Evolutionary conservation across 2,888 invertebrate species (phyloP).

Genomic region (Campoletis raptor): DNA sequence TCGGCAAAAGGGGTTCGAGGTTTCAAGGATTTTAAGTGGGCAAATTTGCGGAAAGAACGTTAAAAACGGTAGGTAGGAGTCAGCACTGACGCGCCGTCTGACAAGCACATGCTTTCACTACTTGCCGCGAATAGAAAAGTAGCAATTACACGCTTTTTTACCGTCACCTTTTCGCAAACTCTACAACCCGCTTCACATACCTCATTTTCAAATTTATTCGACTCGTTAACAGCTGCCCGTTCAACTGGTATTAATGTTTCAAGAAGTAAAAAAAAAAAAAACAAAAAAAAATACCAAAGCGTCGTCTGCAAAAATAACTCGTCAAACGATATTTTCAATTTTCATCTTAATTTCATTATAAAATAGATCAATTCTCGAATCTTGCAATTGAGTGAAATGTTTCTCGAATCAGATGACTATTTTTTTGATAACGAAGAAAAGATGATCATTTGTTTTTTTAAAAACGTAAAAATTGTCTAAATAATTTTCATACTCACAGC

Average conservation of each 20-base stretch:
- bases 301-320: background rate
- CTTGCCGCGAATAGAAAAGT: conserved; percentile 39
- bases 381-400: too few species aligned
- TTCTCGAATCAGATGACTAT: too few species aligned
- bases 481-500: background rate
- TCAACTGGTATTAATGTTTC: background rate
- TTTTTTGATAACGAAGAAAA: too few species aligned
- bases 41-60: conserved; percentile 6
- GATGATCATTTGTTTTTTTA: background rate
- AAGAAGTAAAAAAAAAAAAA: too few species aligned
- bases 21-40: conserved; percentile 43
- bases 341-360: too few species aligned
- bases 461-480: background rate
- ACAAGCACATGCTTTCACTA: conserved; percentile 43
- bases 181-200: background rate
- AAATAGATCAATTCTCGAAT: too few species aligned
- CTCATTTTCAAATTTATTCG: conserved; percentile 20
- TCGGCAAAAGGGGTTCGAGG: conserved; percentile 8
- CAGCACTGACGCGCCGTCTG: conserved; percentile 31
- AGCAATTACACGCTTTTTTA: conserved; percentile 34
- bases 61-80: background rate
- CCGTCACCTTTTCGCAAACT: conserved; percentile 21
- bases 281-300: background rate
- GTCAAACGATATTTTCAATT: background rate
- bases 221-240: conserved; percentile 9